phyloP scores from a whole-genome alignment of 1,140 invertebrate genomes.

The Bombus haemorrhoidalis region DNA sequence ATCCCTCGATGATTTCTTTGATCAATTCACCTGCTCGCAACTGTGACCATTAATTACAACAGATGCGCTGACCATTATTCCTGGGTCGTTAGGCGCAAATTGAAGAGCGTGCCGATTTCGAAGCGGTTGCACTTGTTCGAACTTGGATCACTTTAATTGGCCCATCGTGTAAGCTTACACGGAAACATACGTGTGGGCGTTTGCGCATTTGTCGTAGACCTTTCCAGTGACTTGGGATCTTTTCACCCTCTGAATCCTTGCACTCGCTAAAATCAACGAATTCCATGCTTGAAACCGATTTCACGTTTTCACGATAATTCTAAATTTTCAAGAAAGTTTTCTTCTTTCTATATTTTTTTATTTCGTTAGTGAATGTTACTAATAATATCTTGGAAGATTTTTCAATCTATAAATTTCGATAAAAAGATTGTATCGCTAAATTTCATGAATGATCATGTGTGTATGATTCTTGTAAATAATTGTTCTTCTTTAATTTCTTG shows the following conservation, averaged over 20 bases:
- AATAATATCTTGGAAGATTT: too few relatives aligned
- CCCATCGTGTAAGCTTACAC: conserved; percentile 7
- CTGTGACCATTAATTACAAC: conserved; percentile 7
- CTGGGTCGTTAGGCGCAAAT: conserved; percentile 4
- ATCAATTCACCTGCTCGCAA: not conserved
- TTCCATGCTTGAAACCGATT: not conserved
- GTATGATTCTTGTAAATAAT: too few relatives aligned
- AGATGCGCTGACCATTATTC: not conserved
- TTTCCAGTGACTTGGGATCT: not conserved
- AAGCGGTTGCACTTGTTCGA: conserved; percentile 10
- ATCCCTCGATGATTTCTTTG: not conserved
- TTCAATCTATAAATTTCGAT: too few relatives aligned
- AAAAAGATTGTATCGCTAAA: too few relatives aligned
- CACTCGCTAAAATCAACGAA: not conserved
- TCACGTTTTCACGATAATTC: too few relatives aligned
- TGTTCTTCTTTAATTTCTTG: too few relatives aligned
- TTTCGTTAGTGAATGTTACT: not conserved
- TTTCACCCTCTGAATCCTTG: not conserved
- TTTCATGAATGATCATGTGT: too few relatives aligned
- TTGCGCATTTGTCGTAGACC: not conserved
- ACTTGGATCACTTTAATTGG: conserved; percentile 17
- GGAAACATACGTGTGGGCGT: not conserved
- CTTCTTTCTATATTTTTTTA: not conserved
- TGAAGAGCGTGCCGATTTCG: conserved; percentile 18
- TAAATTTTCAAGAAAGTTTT: too few relatives aligned